Evolutionary conservation across 2,113 vertebrate genomes (phyloP), one percentile per base, ranked within the genome.

Genomic region (Mus pahari): DNA sequence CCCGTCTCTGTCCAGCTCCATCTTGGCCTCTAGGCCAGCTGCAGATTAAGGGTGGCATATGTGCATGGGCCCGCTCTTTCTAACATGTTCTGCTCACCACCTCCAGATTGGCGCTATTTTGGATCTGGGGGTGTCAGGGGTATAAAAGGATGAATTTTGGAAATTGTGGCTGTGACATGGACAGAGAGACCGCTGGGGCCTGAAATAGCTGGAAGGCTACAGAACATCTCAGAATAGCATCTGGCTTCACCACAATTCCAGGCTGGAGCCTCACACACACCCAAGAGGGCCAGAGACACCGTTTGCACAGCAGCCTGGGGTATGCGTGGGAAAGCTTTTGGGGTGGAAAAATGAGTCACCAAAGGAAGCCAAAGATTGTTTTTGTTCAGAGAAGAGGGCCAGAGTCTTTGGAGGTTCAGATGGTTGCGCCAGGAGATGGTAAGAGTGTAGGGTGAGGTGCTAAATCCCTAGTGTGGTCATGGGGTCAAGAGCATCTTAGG

Each of bases 211-310:
- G 53, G 31, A 50, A 66, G 92, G 45, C 83, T 89, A 53, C 53
- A 78, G 84, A 83, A 68, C 71, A 82, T 33, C 95, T 96, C 92
- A 91, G 91, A 98, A 97, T 97, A 97, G 86, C 94, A 83, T 84
- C 84, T 73, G 94, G 88, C 94, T 95, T 93, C 66, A 94, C 96
- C 74, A 62, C 95, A 96, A 74, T 71, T 82, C 77, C 71, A 92
- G 88, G 68, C 92, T 33, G 8, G 16, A 81, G 71, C 71, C 53
- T 31, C 42, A 62, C 62, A 87, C 39, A 64, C 39, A 45, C 45
- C 82, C 60, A 7, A n/a, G 60, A 95, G 14, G 50, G 36, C 26
- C 86, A 60, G 50, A 39, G 0, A 42, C 42, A 7, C 22, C 68
- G 70, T 64, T 45, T 7, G 4, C 7, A 73, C n/a, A 45, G 83